Evolutionary conservation across 1,140 invertebrate genomes (phyloP).

Genomic region (Agraylea sexmaculata): DNA sequence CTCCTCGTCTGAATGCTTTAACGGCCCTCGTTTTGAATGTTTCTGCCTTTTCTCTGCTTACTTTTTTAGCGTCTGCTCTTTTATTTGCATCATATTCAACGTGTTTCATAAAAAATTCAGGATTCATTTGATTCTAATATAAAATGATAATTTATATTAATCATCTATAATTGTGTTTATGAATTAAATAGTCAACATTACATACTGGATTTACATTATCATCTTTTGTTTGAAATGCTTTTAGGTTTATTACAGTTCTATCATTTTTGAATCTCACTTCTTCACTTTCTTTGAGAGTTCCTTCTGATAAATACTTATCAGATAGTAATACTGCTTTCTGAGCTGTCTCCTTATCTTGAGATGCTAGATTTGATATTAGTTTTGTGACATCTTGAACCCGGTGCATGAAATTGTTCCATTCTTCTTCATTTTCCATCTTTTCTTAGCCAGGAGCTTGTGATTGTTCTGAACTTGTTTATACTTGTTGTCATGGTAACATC

Average conservation of each 20-base stretch:
- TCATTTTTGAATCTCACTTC: slow-evolving; percentile 46
- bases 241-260: slow-evolving; percentile 57
- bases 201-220: slow-evolving; percentile 22
- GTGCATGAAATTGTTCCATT: slow-evolving; percentile 59
- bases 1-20: slow-evolving; percentile 50
- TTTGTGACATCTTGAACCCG: slow-evolving; percentile 49
- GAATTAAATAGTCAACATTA: not conserved
- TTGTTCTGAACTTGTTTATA: not conserved
- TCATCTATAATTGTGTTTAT: not conserved
- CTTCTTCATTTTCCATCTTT: slow-evolving; percentile 38
- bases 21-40: slow-evolving; percentile 51
- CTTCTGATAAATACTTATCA: slow-evolving; percentile 42
- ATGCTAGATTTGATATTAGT: slow-evolving; percentile 48
- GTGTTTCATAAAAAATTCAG: slow-evolving; percentile 59
- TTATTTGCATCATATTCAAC: slow-evolving; percentile 58
- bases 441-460: slow-evolving; percentile 4
- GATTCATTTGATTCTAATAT: slow-evolving; percentile 33
- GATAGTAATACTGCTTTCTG: slow-evolving; percentile 43
- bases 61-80: slow-evolving; percentile 48
- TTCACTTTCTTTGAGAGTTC: slow-evolving; percentile 24
- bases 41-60: slow-evolving; percentile 53
- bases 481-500: not conserved
- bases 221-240: slow-evolving; percentile 25
- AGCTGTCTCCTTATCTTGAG: slow-evolving; percentile 40
- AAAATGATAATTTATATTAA: slow-evolving; percentile 5